A percentile compares a stretch with the other conserved stretches of the same genome.
phyloP scores from a whole-genome alignment of 1,140 invertebrate species.

The Drosophila melanica region DNA sequence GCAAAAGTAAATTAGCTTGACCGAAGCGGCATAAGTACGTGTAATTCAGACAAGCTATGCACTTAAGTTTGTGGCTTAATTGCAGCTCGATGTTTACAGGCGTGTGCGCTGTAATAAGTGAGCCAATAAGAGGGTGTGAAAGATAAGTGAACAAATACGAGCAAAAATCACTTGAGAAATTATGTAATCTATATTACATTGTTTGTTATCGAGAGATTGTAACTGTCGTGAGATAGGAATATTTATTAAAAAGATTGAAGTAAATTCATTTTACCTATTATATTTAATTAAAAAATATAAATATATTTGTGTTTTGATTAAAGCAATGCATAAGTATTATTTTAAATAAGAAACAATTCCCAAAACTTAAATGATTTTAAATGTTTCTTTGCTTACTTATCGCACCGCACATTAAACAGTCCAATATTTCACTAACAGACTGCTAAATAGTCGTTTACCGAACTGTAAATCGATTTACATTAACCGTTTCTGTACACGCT shows the following conservation, averaged over 20 bases:
- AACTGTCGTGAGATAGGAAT: background rate
- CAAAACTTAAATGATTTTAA: too few species aligned
- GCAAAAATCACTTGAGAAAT: background rate
- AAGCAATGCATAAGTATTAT: too few species aligned
- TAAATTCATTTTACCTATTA: background rate
- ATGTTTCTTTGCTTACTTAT: too few species aligned
- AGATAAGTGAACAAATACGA: conserved; percentile 1
- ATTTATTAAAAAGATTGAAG: background rate
- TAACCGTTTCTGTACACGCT: background rate
- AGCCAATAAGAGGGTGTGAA: conserved; percentile 3
- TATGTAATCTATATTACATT: conserved; percentile 1
- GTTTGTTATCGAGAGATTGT: background rate
- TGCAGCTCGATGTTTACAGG: conserved; percentile 1
- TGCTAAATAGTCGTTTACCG: background rate
- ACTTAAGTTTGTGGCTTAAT: conserved; percentile 33
- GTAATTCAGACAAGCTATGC: conserved; percentile 17
- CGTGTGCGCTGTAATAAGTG: conserved; percentile 4
- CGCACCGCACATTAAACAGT: too few species aligned
- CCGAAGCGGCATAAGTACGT: conserved; percentile 26
- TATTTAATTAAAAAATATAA: too few species aligned
- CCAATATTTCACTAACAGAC: too few species aligned
- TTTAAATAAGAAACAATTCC: too few species aligned
- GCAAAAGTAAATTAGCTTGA: conserved; percentile 4
- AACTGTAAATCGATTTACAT: too few species aligned
- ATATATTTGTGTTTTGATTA: too few species aligned